Evolutionary conservation across 2,888 invertebrate species (phyloP).

Genomic region (Clostera curtula): DNA sequence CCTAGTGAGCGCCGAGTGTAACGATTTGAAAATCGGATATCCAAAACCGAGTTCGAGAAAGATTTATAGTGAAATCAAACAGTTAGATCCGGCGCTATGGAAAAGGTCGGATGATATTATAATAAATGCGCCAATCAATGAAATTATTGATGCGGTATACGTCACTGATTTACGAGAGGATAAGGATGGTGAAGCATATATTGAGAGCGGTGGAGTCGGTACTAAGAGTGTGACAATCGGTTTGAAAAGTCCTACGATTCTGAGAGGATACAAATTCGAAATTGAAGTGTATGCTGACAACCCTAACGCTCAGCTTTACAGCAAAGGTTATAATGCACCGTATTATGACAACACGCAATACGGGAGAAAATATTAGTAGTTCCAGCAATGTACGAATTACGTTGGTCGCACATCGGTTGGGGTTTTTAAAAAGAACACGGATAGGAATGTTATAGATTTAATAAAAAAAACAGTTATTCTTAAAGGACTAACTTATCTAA

Average conservation of each 20-base stretch:
- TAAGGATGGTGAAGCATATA: conserved; percentile 47
- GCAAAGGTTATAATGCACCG: conserved; percentile 29
- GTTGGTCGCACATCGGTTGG: too few relatives aligned
- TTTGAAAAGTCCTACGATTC: conserved; percentile 47
- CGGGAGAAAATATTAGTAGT: conserved; percentile 36
- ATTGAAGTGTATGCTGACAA: conserved; percentile 47
- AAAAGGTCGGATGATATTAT: conserved; percentile 46
- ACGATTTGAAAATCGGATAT: conserved; percentile 38
- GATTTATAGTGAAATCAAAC: conserved; percentile 46
- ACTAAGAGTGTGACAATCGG: conserved; percentile 45
- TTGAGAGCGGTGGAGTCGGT: conserved; percentile 53
- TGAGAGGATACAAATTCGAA: conserved; percentile 54
- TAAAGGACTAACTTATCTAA: too few relatives aligned
- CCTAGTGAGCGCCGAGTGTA: conserved; percentile 12
- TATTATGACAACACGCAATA: conserved; percentile 31
- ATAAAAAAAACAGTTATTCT: too few relatives aligned
- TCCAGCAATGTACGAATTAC: too few relatives aligned
- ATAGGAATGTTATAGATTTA: too few relatives aligned
- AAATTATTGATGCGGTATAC: conserved; percentile 47
- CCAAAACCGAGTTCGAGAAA: conserved; percentile 27
- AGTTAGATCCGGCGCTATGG: conserved; percentile 54
- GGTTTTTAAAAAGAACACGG: too few relatives aligned
- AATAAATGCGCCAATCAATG: conserved; percentile 37
- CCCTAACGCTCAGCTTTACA: conserved; percentile 28
- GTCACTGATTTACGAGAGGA: conserved; percentile 51